Base-by-base conservation (phyloP, 64 coral and sea anemone genomes). In the Porites australiensis region DNA sequence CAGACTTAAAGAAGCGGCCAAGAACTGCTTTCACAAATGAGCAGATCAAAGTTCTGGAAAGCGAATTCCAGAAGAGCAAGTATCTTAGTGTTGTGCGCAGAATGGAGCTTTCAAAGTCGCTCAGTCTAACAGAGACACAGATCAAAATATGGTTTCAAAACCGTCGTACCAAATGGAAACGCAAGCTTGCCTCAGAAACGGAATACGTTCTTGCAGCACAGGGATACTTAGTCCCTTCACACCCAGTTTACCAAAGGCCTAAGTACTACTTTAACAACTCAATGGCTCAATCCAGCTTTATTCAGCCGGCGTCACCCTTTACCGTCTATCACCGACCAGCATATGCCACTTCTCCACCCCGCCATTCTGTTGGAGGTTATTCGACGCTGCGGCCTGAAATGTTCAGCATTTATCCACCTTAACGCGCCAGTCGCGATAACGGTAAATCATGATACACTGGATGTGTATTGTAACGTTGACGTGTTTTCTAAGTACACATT, bases 121-220 rank as follows among this genome's bases (percentile, higher is more conserved):
- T 99, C 12, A 91, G 88, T 21, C 79, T 99, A 8, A 94, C 77
- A 64, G 98, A 99, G 79, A 91, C 91, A 37, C 98, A 99, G 75
- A 96, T 99, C 65, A 99, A 99, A 82, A 96, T 99, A 19, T 99
- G 98, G 98, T 99, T 99, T 84, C 98, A 99, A 94, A 99, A 99
- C 64, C 79, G 98, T 18, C 93, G 98, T 21, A 99, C 98, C 14
- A 99, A 99, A 83, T 95, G 95, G 91, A 99, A 99, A 74, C 87
- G 98, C 4, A 93, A 99, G 52, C 64, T 99, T 47, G 91, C 98
- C 13, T 72, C 94, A 6, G 98, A 99, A 16, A 87, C 91, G 78
- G 91, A 93, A 58, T 96, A 92, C 43, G 70, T 64, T 3, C 75
- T 99, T 27, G 79, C 91, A 58, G 94, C 90, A 52, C 83, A 89